These are phyloP conservation scores for Tetragonula carbonaria DNA, from an alignment of 2,888 invertebrate species.

Conservation along the genomic window DNA sequence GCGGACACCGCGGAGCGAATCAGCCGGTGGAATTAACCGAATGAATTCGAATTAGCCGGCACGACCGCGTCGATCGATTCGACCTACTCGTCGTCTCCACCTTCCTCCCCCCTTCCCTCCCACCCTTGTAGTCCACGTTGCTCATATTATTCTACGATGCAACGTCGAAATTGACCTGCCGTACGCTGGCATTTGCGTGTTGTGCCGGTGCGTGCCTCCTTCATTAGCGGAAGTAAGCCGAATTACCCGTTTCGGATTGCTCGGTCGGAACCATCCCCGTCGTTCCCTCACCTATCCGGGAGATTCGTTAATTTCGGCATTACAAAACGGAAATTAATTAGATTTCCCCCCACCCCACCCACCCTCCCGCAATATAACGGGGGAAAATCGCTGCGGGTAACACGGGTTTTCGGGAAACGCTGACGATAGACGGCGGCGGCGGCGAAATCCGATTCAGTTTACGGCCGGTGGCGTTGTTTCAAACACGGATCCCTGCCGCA, in stretches of 20 bases:
- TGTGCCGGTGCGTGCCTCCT: conserved; percentile 30
- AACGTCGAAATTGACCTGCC: conserved; percentile 50
- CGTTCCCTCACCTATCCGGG: neutral
- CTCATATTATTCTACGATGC: conserved; percentile 49
- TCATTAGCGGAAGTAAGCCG: conserved; percentile 68
- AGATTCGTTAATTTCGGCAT: conserved; percentile 32
- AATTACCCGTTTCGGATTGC: conserved; percentile 57
- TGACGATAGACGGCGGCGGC: neutral
- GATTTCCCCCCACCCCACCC: neutral
- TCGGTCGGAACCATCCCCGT: neutral
- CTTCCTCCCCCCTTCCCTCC: no score
- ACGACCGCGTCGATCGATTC: conserved; percentile 60
- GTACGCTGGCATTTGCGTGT: neutral
- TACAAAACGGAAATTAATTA: conserved; percentile 39
- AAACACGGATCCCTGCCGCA: neutral
- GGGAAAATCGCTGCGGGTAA: neutral
- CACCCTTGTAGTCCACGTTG: neutral
- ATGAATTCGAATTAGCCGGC: conserved; percentile 49
- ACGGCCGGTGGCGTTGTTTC: neutral
- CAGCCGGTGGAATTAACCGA: conserved; percentile 66
- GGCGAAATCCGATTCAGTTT: conserved; percentile 11
- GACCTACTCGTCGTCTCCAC: neutral
- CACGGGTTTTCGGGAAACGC: neutral
- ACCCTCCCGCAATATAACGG: neutral
- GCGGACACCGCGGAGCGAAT: conserved; percentile 56